A percentile compares a stretch with the other conserved stretches of the same genome.
These are phyloP conservation scores for Pipistrellus pygmaeus DNA, from an alignment of 2,797 vertebrate genomes.

Conservation along the genomic window DNA sequence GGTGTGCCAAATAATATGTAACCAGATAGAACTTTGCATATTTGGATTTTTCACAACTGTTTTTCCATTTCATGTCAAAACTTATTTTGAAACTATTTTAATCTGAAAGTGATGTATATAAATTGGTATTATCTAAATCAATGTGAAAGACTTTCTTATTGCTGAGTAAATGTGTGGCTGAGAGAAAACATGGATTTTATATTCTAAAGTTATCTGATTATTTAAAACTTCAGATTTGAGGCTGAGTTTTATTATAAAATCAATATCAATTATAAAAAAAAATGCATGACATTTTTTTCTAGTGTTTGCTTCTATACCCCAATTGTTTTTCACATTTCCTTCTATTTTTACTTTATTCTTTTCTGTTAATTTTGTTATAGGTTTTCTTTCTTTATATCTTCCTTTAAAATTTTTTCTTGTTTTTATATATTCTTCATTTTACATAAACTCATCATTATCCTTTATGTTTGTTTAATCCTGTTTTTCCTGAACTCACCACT, in stretches of 20 bases:
- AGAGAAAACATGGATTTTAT: background rate
- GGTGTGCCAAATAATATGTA: background rate
- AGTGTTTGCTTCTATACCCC: background rate
- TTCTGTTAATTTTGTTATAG: background rate
- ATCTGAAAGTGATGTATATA: background rate
- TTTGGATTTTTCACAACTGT: background rate
- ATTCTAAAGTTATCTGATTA: background rate
- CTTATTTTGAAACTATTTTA: background rate
- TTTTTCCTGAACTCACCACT: background rate
- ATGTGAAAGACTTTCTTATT: background rate
- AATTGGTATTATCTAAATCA: background rate
- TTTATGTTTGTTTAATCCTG: background rate
- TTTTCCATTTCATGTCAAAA: background rate
- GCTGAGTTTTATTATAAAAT: background rate
- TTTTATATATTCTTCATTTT: background rate
- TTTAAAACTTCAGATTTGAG: background rate
- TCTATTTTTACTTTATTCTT: background rate
- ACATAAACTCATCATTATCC: background rate
- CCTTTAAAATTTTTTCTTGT: background rate
- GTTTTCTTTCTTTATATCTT: background rate
- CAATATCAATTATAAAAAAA: background rate
- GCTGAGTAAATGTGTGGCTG: background rate
- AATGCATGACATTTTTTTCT: background rate
- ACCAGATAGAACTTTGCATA: background rate
- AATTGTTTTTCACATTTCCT: background rate